Evolutionary conservation across 2,797 vertebrate genomes (phyloP), one percentile per base, ranked within the genome.

Genomic region (Protonibea diacanthus): DNA sequence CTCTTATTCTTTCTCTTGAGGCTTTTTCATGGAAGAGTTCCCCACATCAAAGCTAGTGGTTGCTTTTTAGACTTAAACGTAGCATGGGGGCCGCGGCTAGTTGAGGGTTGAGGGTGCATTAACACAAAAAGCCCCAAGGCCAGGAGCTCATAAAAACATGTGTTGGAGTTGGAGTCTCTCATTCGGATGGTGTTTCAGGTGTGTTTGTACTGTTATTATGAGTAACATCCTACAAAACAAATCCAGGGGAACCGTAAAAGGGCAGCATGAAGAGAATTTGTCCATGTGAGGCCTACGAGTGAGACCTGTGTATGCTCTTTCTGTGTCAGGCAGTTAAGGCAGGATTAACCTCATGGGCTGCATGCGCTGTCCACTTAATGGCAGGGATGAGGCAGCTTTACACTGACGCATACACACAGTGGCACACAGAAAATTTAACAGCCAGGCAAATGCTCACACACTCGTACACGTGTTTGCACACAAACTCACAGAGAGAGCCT

Each of bases 1-100:
- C 78, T 86, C 75, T 70, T 72, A 61, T 85, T 86, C 77, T 78
- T 74, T 65, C 80, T 90, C 72, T 82, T 71, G 70, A 78, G 73
- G 71, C 74, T 73, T 80, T 80, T 67, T 83, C 72, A 70, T 82
- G 83, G 55, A 79, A 75, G 59, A 67, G 33, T 76, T 89, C 48
- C 74, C 78, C 90, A 92, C 89, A 90, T 94, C 92, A 95, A 92
- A 92, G 87, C 63, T 0, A 13, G 59, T n/a, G 63, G 51, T 84
- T 84, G 85, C 80, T 82, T 72, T 88, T 88, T 76, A 79, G 78
- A 85, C 71, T 64, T 80, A 63, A 48, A 70, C 57, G 21, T 70
- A 60, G 61, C 64, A 74, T 40, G 74, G 67, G 85, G 89, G 83
- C 71, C 9, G 1, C 13, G 18, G 79, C 57, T 56, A 53, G 73